Base-by-base conservation (phyloP, 2,888 invertebrate genomes). In the Allolobophora icterica region DNA sequence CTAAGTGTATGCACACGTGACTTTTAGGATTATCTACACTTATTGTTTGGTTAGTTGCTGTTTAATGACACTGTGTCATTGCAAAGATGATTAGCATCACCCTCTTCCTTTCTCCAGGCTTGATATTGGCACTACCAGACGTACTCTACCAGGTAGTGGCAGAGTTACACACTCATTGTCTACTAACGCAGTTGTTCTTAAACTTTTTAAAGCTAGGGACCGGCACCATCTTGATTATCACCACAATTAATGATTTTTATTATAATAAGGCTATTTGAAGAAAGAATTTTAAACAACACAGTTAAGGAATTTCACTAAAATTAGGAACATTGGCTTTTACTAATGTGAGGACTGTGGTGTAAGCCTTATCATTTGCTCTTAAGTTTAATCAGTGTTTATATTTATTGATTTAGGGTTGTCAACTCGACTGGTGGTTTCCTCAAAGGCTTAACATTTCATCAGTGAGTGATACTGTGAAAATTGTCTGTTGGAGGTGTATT, bases 381-480 rank as follows among this genome's bases (percentile, higher is more conserved):
- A 71, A 71, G 71, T 71, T 30, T 8, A 71, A 71, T n/a, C 71
- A 71, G n/a, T n/a, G n/a, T 71, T n/a, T 30, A 33, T 87, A 4
- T 87, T 35, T 89, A 30, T n/a, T n/a, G n/a, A 30, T 90, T 33
- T 90, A 90, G 90, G n/a, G 38, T 71, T 58, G 90, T 52, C 38
- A 71, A 90, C 58, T 42, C 33, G 8, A 52, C 90, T 35, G 52
- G 58, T 35, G 33, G 58, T 21, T 71, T 52, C 45, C 33, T 90
- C 30, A 71, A 71, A n/a, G 90, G 42, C 5, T 5, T 90, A 19
- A 90, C 90, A 33, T 52, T 90, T 13, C 90, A 90, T 90, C 90
- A 90, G 90, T 90, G 90, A 71, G 90, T 90, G 45, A 42, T 58
- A 89, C 38, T 38, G 34, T 30, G 33, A 89, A 40, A 30, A 89